phyloP scores from a whole-genome alignment of 2,113 vertebrate species.

The Elephantulus edwardii region DNA sequence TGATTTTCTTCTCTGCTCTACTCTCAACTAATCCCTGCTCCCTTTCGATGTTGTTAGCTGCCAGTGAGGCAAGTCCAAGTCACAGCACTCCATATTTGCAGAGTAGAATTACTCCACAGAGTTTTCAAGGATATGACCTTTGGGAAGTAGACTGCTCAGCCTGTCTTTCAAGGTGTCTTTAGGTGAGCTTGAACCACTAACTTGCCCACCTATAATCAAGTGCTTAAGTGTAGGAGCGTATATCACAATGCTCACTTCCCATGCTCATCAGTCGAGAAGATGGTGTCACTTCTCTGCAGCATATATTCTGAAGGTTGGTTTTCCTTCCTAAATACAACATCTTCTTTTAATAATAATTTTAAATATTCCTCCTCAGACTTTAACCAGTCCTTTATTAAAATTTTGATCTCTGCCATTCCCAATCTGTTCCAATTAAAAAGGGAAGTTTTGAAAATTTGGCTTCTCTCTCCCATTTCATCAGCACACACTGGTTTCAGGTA shows the following conservation, averaged over 20 bases:
- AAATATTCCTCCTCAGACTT: neutral
- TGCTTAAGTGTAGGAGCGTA: neutral
- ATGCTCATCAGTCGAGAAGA: neutral
- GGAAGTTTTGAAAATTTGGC: neutral
- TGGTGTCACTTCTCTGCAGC: neutral
- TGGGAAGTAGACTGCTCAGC: neutral
- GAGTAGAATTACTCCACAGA: neutral
- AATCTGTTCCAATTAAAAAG: neutral
- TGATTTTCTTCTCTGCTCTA: accelerated
- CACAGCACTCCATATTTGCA: neutral
- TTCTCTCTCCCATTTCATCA: neutral
- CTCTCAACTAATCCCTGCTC: neutral
- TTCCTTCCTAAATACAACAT: neutral
- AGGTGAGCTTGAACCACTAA: neutral
- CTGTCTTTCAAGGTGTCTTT: neutral
- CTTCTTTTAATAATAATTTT: neutral
- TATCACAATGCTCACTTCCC: neutral
- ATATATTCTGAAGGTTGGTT: neutral
- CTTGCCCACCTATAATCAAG: neutral
- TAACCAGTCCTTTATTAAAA: neutral
- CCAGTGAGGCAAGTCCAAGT: neutral
- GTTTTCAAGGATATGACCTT: neutral
- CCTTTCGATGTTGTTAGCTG: neutral
- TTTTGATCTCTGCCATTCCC: neutral
- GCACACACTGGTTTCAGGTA: neutral